These are phyloP conservation scores for Panthera tigris DNA, from an alignment of 2,113 vertebrate genomes.

Conservation along the genomic window DNA sequence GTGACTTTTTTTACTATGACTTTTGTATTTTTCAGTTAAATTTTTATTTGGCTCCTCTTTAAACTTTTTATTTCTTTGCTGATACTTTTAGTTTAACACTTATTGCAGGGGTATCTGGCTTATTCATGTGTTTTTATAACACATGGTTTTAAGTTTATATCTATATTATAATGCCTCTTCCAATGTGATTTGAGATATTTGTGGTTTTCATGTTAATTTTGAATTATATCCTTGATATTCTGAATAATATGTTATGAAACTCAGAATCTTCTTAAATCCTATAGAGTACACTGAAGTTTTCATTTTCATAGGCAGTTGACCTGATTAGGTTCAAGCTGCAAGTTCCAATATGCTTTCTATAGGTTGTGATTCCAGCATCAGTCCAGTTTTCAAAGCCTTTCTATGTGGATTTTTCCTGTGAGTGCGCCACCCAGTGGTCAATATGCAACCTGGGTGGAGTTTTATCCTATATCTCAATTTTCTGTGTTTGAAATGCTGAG, in stretches of 20 bases:
- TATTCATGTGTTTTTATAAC: background rate
- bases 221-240: background rate
- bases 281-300: slow-evolving; percentile 1
- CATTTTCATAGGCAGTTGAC: background rate
- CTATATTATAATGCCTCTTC: background rate
- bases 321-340: background rate
- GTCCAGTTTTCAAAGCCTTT: background rate
- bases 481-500: background rate
- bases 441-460: background rate
- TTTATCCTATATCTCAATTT: background rate
- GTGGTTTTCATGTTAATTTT: background rate
- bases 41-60: background rate
- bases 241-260: background rate
- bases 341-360: background rate
- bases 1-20: background rate
- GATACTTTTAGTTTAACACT: background rate
- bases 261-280: slow-evolving; percentile 12
- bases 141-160: background rate
- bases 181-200: background rate
- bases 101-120: background rate
- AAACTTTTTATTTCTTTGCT: background rate
- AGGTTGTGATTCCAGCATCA: background rate
- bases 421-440: background rate
- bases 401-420: background rate
- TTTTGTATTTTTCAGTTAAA: background rate